Percentiles rank a stretch among this genome's conserved stretches.
Conservation (phyloP, 2,113 vertebrate genomes). For the Pluvianellus socialis region DNA sequence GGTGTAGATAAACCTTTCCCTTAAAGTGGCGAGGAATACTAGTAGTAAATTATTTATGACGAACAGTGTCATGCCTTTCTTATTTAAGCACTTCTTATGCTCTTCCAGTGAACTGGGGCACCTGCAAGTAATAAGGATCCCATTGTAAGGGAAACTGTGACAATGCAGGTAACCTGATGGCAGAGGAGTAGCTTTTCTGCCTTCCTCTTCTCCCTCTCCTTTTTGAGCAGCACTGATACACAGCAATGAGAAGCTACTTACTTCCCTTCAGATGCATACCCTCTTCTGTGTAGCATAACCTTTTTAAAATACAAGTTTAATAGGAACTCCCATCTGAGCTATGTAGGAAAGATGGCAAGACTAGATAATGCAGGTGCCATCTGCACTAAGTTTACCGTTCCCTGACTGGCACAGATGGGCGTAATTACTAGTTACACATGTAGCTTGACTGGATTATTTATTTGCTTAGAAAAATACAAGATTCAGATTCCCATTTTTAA, state of each 20-base stretch:
- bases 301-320: neutral
- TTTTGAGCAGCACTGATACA: neutral
- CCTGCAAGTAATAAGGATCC: neutral
- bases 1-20: neutral
- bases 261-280: neutral
- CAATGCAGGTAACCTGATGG: neutral
- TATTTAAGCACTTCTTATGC: no score
- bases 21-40: rapidly evolving
- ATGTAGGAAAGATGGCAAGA: neutral
- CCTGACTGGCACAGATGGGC: neutral
- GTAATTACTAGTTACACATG: neutral
- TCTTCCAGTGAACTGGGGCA: neutral
- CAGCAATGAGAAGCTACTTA: no score
- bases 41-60: neutral
- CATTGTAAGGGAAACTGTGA: neutral
- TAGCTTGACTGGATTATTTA: conserved; percentile 55
- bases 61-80: neutral
- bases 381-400: neutral
- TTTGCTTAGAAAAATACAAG: conserved; percentile 76
- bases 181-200: neutral
- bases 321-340: neutral
- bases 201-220: rapidly evolving
- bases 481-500: conserved; percentile 59
- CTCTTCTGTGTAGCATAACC: neutral
- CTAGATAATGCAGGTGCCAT: neutral